Evolutionary conservation across 2,888 invertebrate genomes (phyloP).

Genomic region (Lycophotia porphyrea): DNA sequence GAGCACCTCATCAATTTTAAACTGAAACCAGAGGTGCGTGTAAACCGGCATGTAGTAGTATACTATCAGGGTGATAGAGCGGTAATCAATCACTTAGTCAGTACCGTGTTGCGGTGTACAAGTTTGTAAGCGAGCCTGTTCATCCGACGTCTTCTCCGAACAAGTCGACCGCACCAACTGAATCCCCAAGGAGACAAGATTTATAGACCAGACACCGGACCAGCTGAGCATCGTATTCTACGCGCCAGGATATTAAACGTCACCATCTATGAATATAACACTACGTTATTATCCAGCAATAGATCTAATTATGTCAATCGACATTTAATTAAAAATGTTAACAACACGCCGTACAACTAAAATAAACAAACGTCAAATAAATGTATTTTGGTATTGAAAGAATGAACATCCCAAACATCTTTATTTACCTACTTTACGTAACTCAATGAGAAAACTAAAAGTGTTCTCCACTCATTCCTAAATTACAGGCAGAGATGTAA

Average conservation of each 20-base stretch:
- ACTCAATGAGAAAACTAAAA: constrained; percentile 24
- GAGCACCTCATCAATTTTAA: constrained; percentile 52
- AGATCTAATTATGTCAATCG: constrained; percentile 5
- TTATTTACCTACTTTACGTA: constrained; percentile 23
- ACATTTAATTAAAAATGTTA: constrained; percentile 8
- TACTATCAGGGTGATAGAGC: constrained; percentile 38
- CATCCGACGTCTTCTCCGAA: constrained; percentile 34
- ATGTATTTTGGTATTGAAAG: constrained; percentile 42
- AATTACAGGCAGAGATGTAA: neutral
- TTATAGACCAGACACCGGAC: constrained; percentile 63
- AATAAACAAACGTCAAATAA: constrained; percentile 40
- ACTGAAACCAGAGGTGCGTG: constrained; percentile 33
- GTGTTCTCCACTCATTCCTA: constrained; percentile 2
- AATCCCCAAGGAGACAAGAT: constrained; percentile 63
- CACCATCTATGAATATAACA: constrained; percentile 60
- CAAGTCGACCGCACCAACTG: constrained; percentile 40
- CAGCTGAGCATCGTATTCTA: constrained; percentile 46
- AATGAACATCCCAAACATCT: constrained; percentile 22
- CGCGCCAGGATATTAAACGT: constrained; percentile 64
- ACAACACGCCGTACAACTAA: constrained; percentile 23
- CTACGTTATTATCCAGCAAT: constrained; percentile 8
- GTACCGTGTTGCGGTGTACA: constrained; percentile 52
- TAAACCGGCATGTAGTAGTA: constrained; percentile 25
- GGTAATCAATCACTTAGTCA: constrained; percentile 60
- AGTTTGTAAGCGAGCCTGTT: constrained; percentile 52